Conservation (phyloP, 1,140 invertebrate species). For the Drosophila jambulina region DNA sequence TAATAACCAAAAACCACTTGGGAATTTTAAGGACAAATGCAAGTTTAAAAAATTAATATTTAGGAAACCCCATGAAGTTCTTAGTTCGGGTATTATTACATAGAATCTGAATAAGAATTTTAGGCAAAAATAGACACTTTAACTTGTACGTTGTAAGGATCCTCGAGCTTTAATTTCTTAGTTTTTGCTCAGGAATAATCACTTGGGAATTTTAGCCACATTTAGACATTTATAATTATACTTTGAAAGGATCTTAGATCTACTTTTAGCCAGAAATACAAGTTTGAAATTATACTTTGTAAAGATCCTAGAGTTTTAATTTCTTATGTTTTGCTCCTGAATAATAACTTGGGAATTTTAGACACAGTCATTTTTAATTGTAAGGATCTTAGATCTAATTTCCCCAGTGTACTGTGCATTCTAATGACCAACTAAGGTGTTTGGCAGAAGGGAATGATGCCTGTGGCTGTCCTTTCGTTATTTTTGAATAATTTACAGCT, state of each 20-base stretch:
- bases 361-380: background rate
- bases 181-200: no score
- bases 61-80: background rate
- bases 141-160: no score
- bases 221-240: background rate
- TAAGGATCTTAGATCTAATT: background rate
- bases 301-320: background rate
- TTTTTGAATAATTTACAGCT: slow-evolving; percentile 16
- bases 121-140: no score
- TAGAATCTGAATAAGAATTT: no score
- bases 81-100: background rate
- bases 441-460: slow-evolving; percentile 1
- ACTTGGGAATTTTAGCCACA: no score
- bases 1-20: background rate
- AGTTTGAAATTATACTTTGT: background rate
- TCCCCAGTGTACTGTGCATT: background rate
- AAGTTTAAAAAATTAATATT: background rate
- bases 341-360: background rate
- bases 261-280: no score
- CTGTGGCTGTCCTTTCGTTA: slow-evolving; percentile 2
- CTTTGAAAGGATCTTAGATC: background rate
- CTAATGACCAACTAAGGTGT: slow-evolving; percentile 13
- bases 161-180: no score
- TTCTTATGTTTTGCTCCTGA: background rate
- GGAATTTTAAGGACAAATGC: background rate